Conservation (phyloP, 2,888 invertebrate species). For the Drepana falcataria region DNA sequence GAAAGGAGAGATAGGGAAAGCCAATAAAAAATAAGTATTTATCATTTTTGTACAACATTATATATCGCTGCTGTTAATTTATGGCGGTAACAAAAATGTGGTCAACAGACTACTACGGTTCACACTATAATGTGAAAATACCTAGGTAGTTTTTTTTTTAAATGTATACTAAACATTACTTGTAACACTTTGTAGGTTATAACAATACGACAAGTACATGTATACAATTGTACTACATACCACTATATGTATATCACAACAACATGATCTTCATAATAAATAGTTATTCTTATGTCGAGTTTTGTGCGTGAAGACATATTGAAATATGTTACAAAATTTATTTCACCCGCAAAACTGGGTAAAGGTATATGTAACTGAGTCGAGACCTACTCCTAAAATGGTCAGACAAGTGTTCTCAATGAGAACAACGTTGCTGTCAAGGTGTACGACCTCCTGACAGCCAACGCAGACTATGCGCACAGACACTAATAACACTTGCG, state of each 20-base stretch:
- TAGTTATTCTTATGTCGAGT: constrained; percentile 83
- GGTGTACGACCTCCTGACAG: constrained; percentile 57
- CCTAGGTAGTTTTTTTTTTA: too few relatives aligned
- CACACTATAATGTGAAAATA: too few relatives aligned
- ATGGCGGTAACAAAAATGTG: too few relatives aligned
- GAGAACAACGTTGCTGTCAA: constrained; percentile 64
- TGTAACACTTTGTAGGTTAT: not conserved
- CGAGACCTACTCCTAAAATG: constrained; percentile 67
- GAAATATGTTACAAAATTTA: constrained; percentile 34
- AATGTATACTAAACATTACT: too few relatives aligned
- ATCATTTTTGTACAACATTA: too few relatives aligned
- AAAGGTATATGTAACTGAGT: constrained; percentile 58
- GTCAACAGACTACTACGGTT: too few relatives aligned
- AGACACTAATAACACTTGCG: constrained; percentile 54
- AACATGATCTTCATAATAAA: constrained; percentile 82
- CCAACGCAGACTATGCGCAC: constrained; percentile 48
- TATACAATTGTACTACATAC: constrained; percentile 9
- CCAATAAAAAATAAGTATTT: too few relatives aligned
- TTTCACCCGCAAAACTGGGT: constrained; percentile 64
- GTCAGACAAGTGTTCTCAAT: constrained; percentile 63
- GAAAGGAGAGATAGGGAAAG: too few relatives aligned
- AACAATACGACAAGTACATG: not conserved
- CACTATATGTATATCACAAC: constrained; percentile 81
- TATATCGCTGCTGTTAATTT: too few relatives aligned
- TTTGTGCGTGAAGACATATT: constrained; percentile 82